Evolutionary conservation across 2,888 invertebrate genomes (phyloP), one percentile per base, ranked within the genome.

Genomic region (Agonopterix subpropinquella): DNA sequence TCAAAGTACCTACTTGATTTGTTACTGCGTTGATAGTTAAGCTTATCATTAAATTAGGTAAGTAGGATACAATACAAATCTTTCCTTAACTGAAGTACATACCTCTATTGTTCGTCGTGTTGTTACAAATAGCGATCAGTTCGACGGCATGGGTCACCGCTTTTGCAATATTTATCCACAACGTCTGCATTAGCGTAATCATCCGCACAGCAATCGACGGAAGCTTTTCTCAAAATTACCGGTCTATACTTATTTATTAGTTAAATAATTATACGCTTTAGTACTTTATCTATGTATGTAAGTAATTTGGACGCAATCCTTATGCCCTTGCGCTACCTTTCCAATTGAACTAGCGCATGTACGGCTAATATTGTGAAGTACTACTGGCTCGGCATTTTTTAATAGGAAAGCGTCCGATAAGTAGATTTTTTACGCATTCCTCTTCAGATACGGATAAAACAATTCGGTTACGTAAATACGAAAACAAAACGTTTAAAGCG

Each of bases 91-190:
- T 50, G 15, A 36, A 15, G 42, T 36, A 13, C 13, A 13, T 13
- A 41, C 28, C 28, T 58, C 67, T 61, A 76, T 77, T 80, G 76
- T 77, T 70, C 58, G 28, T 59, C 52, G 53, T 62, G 62, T 74
- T 72, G 66, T 66, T 67, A 66, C 64, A 47, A 48, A 49, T 36
- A 52, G 37, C 57, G 57, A 56, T 53, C 57, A 55, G 63, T 64
- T 64, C 62, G 55, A 49, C 51, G 28, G 54, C 58, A 52, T 62
- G 52, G 60, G 64, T 65, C 62, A 66, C 10, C 11, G n/a, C 53
- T 72, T 67, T 70, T 62, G 69, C 64, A 72, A 73, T 80, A 73
- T 79, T 77, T 73, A 75, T 64, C 62, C 65, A 70, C 64, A 66
- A 57, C 59, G 55, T 55, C 52, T 51, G 53, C 57, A 59, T 62